Conservation (phyloP, 2,888 invertebrate species). For the Chalcosyrphus nemorum region DNA sequence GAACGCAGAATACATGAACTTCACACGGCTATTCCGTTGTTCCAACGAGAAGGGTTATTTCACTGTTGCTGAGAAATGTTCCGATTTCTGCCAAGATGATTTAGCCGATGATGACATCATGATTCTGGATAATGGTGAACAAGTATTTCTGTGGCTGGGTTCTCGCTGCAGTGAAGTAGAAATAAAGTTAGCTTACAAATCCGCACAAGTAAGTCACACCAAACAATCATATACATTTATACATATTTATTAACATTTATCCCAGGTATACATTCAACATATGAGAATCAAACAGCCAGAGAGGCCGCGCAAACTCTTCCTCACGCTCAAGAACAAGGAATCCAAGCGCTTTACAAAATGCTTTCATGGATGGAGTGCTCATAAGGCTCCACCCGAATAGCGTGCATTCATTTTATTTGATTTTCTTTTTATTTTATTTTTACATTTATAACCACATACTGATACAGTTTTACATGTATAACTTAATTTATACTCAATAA, state of each 20-base stretch:
- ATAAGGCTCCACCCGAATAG: slow-evolving; percentile 84
- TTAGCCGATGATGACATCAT: slow-evolving; percentile 99
- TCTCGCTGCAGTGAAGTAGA: slow-evolving; percentile 98
- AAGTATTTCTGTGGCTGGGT: slow-evolving; percentile 99
- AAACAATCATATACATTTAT: not conserved
- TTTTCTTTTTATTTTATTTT: slow-evolving; percentile 8
- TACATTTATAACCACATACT: slow-evolving; percentile 48
- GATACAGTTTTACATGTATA: slow-evolving; percentile 58
- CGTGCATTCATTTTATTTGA: not conserved
- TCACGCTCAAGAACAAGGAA: slow-evolving; percentile 98
- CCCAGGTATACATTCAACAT: slow-evolving; percentile 98
- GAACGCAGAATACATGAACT: slow-evolving; percentile 95
- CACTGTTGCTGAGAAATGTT: slow-evolving; percentile 98
- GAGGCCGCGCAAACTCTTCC: slow-evolving; percentile 93
- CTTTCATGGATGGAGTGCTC: slow-evolving; percentile 99
- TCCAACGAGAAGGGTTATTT: slow-evolving; percentile 99
- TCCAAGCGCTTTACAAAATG: slow-evolving; percentile 97
- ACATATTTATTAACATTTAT: slow-evolving; percentile 63
- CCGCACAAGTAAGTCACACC: slow-evolving; percentile 90
- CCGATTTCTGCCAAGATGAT: slow-evolving; percentile 90
- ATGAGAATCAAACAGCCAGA: slow-evolving; percentile 97
- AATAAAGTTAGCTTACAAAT: slow-evolving; percentile 98
- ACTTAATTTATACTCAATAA: slow-evolving; percentile 59
- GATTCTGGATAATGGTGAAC: slow-evolving; percentile 99
- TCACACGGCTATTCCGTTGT: slow-evolving; percentile 96